These are phyloP conservation scores for Sclerurus mexicanus DNA, from an alignment of 2,113 vertebrate genomes.

Conservation along the genomic window DNA sequence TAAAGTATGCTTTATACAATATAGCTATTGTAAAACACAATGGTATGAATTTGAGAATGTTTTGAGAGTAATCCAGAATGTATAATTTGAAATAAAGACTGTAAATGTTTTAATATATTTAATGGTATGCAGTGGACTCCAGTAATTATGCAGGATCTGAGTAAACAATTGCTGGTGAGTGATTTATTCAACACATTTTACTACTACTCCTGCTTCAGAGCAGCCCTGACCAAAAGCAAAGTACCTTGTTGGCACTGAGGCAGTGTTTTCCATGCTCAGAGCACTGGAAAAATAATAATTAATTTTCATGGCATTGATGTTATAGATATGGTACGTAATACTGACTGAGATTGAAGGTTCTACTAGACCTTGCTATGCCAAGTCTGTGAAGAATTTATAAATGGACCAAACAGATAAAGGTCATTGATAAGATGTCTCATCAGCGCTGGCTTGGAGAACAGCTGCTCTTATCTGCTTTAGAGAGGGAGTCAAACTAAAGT, in stretches of 20 bases:
- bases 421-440: neutral
- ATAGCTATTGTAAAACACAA: neutral
- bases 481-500: neutral
- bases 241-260: neutral
- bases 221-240: neutral
- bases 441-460: neutral
- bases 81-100: neutral
- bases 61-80: constrained; percentile 1
- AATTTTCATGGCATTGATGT: neutral
- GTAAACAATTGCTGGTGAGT: neutral
- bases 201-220: neutral
- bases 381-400: neutral
- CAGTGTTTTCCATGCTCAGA: neutral
- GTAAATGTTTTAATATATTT: neutral
- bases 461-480: neutral
- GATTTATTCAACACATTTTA: constrained; percentile 12
- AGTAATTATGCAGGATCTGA: neutral
- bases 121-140: neutral
- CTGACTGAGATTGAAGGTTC: neutral
- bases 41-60: neutral
- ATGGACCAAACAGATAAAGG: neutral
- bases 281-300: neutral
- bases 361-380: neutral
- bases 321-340: neutral
- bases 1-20: neutral